These are phyloP conservation scores for Ptilorrhoa leucosticta DNA, from an alignment of 2,113 vertebrate species.

Conservation along the genomic window DNA sequence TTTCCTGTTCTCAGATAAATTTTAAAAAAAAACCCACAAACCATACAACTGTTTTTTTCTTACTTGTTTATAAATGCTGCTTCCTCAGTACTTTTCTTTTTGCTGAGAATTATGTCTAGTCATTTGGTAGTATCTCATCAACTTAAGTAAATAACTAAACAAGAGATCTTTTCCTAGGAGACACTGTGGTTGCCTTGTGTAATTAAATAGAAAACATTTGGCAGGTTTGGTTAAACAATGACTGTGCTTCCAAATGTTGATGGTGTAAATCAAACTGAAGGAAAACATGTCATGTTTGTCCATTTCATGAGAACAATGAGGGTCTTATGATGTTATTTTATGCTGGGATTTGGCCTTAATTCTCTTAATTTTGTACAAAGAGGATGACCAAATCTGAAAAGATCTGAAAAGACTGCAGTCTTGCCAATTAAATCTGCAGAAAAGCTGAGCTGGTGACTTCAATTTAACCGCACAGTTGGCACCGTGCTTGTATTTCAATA, in stretches of 20 bases:
- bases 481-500: not conserved
- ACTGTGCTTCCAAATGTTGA: conserved; percentile 9
- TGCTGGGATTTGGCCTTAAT: conserved; percentile 14
- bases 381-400: conserved; percentile 18
- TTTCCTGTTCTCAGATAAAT: not conserved
- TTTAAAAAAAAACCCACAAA: not conserved
- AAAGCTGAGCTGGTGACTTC: conserved; percentile 23
- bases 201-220: conserved; percentile 50
- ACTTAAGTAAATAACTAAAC: not conserved
- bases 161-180: not conserved
- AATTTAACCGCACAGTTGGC: not conserved
- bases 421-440: conserved; percentile 21
- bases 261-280: conserved; percentile 33
- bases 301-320: not conserved
- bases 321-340: not conserved
- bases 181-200: not conserved
- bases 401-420: not conserved
- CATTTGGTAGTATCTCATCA: not conserved
- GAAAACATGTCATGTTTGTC: not conserved
- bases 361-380: conserved; percentile 27
- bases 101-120: not conserved
- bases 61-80: not conserved
- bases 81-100: not conserved
- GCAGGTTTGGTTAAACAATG: conserved; percentile 33
- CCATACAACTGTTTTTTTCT: not conserved